A percentile compares a stretch with the other conserved stretches of the same genome.
phyloP scores from a whole-genome alignment of 2,113 vertebrate species.

The Mesoclemmys tuberculata region DNA sequence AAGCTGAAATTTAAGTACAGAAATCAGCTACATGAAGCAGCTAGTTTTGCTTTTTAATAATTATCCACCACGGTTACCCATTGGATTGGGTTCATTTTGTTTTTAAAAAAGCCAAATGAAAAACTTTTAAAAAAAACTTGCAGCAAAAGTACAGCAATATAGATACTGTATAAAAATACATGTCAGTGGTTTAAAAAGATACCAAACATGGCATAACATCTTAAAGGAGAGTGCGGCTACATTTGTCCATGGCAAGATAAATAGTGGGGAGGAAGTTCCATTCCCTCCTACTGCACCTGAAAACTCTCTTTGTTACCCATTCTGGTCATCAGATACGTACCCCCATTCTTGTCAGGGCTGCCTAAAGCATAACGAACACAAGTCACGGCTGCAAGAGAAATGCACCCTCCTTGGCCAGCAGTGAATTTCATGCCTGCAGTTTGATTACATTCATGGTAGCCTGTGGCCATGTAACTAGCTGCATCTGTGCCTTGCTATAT shows the following conservation, averaged over 20 bases:
- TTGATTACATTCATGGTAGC: background rate
- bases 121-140: background rate
- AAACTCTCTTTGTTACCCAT: background rate
- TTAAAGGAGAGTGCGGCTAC: background rate
- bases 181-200: background rate
- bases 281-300: background rate
- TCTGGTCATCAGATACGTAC: background rate
- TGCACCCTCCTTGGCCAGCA: background rate
- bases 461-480: rapidly evolving
- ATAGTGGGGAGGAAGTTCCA: background rate
- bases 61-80: background rate
- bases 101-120: background rate
- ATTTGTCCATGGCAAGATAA: background rate
- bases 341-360: background rate
- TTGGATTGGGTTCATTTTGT: conserved; percentile 20
- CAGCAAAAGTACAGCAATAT: background rate
- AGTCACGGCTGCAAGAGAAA: background rate
- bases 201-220: background rate
- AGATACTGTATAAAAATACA: background rate
- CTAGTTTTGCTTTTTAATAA: conserved; percentile 27
- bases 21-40: conserved; percentile 1
- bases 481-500: background rate
- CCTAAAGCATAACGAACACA: background rate
- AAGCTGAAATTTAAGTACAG: background rate
- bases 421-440: background rate